Evolutionary conservation across 2,797 vertebrate genomes (phyloP).

Genomic region (Vultur gryphus): DNA sequence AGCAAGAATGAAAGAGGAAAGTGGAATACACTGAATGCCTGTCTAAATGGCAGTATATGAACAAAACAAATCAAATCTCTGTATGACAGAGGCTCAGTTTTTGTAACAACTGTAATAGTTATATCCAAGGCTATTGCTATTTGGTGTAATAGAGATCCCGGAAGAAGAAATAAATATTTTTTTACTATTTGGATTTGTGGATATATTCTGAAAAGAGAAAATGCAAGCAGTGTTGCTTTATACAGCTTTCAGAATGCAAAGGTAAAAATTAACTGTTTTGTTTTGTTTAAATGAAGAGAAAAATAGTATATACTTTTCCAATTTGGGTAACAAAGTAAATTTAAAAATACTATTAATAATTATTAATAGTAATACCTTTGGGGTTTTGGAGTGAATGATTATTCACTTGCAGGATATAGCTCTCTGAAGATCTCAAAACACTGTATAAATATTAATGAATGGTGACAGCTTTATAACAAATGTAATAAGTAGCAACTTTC

Average conservation of each 20-base stretch:
- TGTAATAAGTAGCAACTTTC: not conserved
- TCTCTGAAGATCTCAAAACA: not conserved
- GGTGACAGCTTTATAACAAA: not conserved
- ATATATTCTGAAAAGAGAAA: not conserved
- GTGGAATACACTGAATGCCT: not conserved
- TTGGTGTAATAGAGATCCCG: not conserved
- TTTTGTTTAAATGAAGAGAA: not conserved
- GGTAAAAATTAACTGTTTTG: not conserved
- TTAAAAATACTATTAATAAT: not conserved
- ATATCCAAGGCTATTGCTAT: not conserved
- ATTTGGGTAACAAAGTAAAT: not conserved
- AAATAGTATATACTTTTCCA: not conserved
- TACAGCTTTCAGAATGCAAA: slow-evolving; percentile 15
- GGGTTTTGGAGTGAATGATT: not conserved
- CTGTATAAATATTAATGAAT: not conserved
- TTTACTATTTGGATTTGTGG: not conserved
- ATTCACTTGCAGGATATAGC: not conserved
- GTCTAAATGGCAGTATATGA: not conserved
- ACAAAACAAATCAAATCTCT: slow-evolving; percentile 25
- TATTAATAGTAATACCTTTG: not conserved
- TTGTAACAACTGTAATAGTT: not conserved
- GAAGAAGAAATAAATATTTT: not conserved
- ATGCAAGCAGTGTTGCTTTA: not conserved
- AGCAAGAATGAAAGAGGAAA: slow-evolving; percentile 10
- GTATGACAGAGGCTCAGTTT: not conserved